These are phyloP conservation scores for Poicephalus meyeri DNA, from an alignment of 2,113 vertebrate genomes.

Conservation along the genomic window DNA sequence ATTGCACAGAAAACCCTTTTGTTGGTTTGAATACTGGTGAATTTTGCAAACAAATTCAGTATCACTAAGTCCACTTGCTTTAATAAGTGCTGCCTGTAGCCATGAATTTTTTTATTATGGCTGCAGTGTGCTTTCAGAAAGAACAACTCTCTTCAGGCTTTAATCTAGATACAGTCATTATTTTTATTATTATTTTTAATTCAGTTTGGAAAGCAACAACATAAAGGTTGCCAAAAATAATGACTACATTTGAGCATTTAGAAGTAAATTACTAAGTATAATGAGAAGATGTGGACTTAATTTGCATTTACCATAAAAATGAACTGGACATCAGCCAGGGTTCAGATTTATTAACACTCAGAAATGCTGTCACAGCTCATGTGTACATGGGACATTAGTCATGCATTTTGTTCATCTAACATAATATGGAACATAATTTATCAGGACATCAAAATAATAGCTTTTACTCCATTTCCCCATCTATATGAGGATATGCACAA, in stretches of 20 bases:
- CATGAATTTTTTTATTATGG: neutral
- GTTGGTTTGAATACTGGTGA: neutral
- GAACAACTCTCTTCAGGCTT: neutral
- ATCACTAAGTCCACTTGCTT: neutral
- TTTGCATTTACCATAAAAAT: slow-evolving; percentile 65
- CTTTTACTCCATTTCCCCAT: slow-evolving; percentile 73
- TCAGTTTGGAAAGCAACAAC: neutral
- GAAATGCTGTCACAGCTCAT: slow-evolving; percentile 71
- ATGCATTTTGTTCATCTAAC: slow-evolving; percentile 82
- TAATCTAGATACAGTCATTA: neutral
- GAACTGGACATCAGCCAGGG: slow-evolving; percentile 77
- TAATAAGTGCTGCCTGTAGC: neutral
- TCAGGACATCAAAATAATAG: slow-evolving; percentile 83
- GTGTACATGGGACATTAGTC: slow-evolving; percentile 79
- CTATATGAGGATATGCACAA: slow-evolving; percentile 74
- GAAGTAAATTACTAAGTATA: slow-evolving; percentile 57
- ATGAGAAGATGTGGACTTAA: slow-evolving; percentile 60
- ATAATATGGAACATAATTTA: slow-evolving; percentile 82
- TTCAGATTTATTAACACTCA: slow-evolving; percentile 82
- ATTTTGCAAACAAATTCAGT: neutral
- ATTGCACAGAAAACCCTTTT: neutral
- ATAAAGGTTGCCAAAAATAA: slow-evolving; percentile 42
- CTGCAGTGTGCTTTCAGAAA: neutral
- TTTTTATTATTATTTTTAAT: slow-evolving; percentile 38
- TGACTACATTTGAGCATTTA: slow-evolving; percentile 47